Evolutionary conservation across 2,113 vertebrate genomes (phyloP).

Genomic region (Oxyruncus cristatus): DNA sequence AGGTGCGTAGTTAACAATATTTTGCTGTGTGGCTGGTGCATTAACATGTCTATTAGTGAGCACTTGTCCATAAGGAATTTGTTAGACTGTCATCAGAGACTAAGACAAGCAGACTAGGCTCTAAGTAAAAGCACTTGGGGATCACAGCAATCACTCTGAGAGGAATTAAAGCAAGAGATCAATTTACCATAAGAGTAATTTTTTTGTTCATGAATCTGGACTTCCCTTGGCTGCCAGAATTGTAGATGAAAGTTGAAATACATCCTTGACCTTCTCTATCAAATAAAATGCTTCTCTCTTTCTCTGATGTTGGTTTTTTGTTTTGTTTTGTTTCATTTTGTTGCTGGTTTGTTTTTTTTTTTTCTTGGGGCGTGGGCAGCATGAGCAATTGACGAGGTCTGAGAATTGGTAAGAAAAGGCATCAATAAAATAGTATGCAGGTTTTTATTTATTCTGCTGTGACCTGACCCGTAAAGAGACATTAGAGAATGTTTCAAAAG

Average conservation of each 20-base stretch:
- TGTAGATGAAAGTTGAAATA: slow-evolving; percentile 31
- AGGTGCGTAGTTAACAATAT: background rate
- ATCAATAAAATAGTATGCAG: background rate
- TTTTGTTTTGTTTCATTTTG: background rate
- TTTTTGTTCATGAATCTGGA: slow-evolving; percentile 19
- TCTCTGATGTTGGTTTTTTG: background rate
- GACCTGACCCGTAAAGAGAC: slow-evolving; percentile 29
- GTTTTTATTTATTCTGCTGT: slow-evolving; percentile 11
- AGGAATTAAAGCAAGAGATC: slow-evolving; percentile 39
- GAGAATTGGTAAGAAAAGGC: slow-evolving; percentile 16
- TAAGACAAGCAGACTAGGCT: background rate
- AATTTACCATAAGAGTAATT: slow-evolving; percentile 41
- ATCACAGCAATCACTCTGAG: slow-evolving; percentile 30
- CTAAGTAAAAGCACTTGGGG: background rate
- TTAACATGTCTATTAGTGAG: slow-evolving; percentile 5
- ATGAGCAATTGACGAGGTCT: slow-evolving; percentile 27
- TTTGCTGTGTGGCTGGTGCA: background rate
- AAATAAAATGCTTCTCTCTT: slow-evolving; percentile 25
- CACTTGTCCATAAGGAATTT: slow-evolving; percentile 30
- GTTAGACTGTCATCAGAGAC: slow-evolving; percentile 11
- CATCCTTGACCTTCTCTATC: slow-evolving; percentile 44
- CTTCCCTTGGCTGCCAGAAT: slow-evolving; percentile 38
- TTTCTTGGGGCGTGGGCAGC: background rate
- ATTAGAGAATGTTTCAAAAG: slow-evolving; percentile 20
- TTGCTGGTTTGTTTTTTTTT: background rate